Evolutionary conservation across 2,888 invertebrate genomes (phyloP), one percentile per base, ranked within the genome.

Genomic region (Pterostichus madidus): DNA sequence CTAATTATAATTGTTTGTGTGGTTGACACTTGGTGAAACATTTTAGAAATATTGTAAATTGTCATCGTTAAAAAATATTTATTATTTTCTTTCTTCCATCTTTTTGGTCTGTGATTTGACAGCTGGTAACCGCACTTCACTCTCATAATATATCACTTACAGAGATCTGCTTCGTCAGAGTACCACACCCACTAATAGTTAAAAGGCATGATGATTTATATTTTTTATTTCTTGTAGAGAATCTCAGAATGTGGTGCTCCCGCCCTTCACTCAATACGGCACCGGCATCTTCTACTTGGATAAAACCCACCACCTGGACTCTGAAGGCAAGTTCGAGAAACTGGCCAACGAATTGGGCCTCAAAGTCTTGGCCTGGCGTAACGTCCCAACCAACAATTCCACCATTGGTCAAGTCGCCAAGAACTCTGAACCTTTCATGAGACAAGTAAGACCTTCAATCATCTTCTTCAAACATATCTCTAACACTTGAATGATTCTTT

Each of bases 251-350:
- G 92, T 98, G 84, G 94, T 94, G 85, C 91, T 99, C 86, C 99
- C 99, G 7, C 93, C 94, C 17, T 93, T 94, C 87, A 99, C 98
- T 4, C 92, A 94, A 85, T 99, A 99, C 91, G 99, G 99, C 79
- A 99, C 99, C 17, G 99, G 99, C 84, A 97, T 99, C 85, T 93
- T 99, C 88, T 99, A 97, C 91, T 91, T 99, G 90, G 98, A 98
- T 90, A 95, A 95, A 89, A 91, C 93, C 75, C 95, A 95, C 87
- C 96, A 96, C 87, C 92, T 93, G 87, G 94, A 95, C 86, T 94
- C 94, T 80, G 97, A 98, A 91, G 92, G 93, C 86, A 94, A 94
- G 86, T 98, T 99, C 90, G 92, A 93, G 84, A 93, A 92, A 85
- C 91, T 99, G 87, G 97, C 98, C 81, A 93, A 94, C 86, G 95